These are phyloP conservation scores for Tamandua tetradactyla DNA, from an alignment of 2,797 vertebrate species.

Conservation along the genomic window DNA sequence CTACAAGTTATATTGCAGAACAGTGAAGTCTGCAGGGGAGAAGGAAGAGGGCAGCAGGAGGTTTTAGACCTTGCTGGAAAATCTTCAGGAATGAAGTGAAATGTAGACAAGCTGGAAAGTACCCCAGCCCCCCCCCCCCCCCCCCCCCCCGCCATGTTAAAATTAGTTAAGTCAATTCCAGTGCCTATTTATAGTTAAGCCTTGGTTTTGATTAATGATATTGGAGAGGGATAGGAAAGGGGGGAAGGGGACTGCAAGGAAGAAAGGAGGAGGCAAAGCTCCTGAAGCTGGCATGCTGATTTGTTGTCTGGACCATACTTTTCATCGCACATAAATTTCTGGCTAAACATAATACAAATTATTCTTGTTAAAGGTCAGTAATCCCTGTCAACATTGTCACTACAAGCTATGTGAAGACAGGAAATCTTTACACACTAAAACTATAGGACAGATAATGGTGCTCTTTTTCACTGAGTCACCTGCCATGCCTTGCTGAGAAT, in stretches of 20 bases:
- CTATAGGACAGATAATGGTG: conserved; percentile 48
- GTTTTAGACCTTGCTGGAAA: conserved; percentile 75
- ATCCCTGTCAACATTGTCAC: conserved; percentile 74
- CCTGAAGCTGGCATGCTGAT: conserved; percentile 22
- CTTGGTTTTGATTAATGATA: conserved; percentile 75
- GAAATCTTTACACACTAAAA: conserved; percentile 72
- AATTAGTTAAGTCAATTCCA: conserved; percentile 74
- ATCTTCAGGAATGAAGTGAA: conserved; percentile 71
- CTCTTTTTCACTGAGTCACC: conserved; percentile 54
- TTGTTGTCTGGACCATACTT: conserved; percentile 72
- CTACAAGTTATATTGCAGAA: neutral
- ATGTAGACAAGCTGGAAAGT: conserved; percentile 71
- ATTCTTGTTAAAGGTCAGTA: conserved; percentile 79
- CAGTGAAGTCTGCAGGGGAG: conserved; percentile 4
- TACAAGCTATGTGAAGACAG: conserved; percentile 76
- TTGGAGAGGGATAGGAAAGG: conserved; percentile 48
- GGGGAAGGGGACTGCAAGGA: neutral
- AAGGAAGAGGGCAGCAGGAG: conserved; percentile 48
- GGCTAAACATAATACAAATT: conserved; percentile 79
- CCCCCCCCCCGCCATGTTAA: conserved; percentile 41
- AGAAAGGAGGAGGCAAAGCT: conserved; percentile 64
- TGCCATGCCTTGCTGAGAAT: conserved; percentile 1
- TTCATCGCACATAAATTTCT: conserved; percentile 62
- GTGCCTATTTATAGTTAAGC: conserved; percentile 66
- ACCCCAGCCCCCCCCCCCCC: conserved; percentile 53